Evolutionary conservation across 2,113 vertebrate genomes (phyloP), one percentile per base, ranked within the genome.

Genomic region (Galemys pyrenaicus): DNA sequence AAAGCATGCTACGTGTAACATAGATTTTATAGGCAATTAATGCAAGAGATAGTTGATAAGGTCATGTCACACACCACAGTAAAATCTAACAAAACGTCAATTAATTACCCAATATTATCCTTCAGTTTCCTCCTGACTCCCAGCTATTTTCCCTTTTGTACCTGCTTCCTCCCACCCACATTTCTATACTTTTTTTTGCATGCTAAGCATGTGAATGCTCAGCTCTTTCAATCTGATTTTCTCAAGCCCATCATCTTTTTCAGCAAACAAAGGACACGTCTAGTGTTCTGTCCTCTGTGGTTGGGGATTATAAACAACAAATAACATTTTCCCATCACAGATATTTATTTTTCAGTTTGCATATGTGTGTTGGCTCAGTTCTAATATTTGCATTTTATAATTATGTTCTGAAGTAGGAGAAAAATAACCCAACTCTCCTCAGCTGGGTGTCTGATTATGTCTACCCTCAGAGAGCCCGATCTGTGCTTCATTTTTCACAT

Each of bases 331-430:
- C 35, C 30, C n/a, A 65, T 74, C 83, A 44, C 60, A 56, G 89
- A 28, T 91, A 13, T 54, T 83, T 96, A 46, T 54, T 92, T 91
- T 91, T 35, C 46, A 67, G 80, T 89, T 89, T 94, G 90, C 37
- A 11, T 85, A 22, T 83, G 39, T 70, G 65, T 65, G 15, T 89
- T 35, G 68, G n/a, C 46, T 62, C 46, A 54, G 1, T 79, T 46
- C 74, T 89, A 62, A 89, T 94, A 62, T 91, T 89, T 96, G 68
- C 64, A 54, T 95, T 91, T 78, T 54, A n/a, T 89, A 64, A 87
- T 75, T 89, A 77, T 60, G 9, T 54, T 79, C 44, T 51, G 35
- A 71, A 87, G 35, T 41, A 39, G 32, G 75, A 79, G 79, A 60
- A 60, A 83, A 78, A 79, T 8, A 65, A 41, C 35, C 62, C 37